phyloP scores from a whole-genome alignment of 2,797 vertebrate species.

The Coranthus polyacanthus region DNA sequence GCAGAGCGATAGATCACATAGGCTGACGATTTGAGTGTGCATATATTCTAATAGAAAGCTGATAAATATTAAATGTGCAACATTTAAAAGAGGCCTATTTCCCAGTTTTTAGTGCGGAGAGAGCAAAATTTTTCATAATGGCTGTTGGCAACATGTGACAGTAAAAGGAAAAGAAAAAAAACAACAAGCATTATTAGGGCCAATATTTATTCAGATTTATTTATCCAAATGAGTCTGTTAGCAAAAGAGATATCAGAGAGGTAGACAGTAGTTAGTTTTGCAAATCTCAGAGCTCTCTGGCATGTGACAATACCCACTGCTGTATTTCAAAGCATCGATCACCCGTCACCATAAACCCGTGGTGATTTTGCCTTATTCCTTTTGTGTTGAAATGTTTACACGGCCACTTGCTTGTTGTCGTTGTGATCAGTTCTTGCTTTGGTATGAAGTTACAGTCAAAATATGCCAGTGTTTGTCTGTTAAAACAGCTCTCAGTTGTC shows the following conservation, averaged over 20 bases:
- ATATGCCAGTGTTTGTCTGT: conserved; percentile 71
- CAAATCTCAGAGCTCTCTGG: conserved; percentile 75
- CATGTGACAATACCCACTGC: conserved; percentile 76
- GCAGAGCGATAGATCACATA: conserved; percentile 87
- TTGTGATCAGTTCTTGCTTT: conserved; percentile 79
- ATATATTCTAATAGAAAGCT: conserved; percentile 88
- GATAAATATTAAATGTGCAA: conserved; percentile 88
- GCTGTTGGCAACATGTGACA: conserved; percentile 73
- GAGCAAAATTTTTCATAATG: conserved; percentile 77
- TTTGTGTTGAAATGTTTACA: conserved; percentile 83
- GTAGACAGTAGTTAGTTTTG: conserved; percentile 66
- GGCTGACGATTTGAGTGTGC: conserved; percentile 83
- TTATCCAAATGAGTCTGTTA: conserved; percentile 79
- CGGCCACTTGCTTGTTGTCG: conserved; percentile 75
- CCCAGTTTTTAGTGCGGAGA: conserved; percentile 79
- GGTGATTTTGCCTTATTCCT: conserved; percentile 70
- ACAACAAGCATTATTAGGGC: conserved; percentile 65
- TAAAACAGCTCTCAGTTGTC: conserved; percentile 71
- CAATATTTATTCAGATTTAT: conserved; percentile 76
- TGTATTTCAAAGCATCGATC: conserved; percentile 80
- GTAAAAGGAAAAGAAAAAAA: conserved; percentile 34
- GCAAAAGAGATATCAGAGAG: conserved; percentile 81
- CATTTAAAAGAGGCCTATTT: conserved; percentile 86
- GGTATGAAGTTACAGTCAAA: conserved; percentile 76
- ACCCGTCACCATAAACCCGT: conserved; percentile 73